Evolutionary conservation across 2,888 invertebrate genomes (phyloP).

Genomic region (Adineta ricciae): DNA sequence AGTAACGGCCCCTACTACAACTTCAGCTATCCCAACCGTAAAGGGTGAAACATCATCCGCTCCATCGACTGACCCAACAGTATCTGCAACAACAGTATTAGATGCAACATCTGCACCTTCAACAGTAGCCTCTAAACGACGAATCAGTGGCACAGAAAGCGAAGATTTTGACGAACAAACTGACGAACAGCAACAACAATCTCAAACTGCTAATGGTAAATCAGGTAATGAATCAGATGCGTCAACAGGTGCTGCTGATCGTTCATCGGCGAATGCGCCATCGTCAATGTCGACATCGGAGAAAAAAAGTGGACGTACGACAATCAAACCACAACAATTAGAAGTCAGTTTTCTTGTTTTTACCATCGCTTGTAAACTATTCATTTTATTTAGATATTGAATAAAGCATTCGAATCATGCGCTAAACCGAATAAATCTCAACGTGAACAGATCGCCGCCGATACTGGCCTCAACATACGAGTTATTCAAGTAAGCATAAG

Average conservation of each 20-base stretch:
- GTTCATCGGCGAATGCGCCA: background rate
- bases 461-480: background rate
- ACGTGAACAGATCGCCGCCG: slow-evolving; percentile 3
- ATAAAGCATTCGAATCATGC: background rate
- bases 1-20: background rate
- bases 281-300: background rate
- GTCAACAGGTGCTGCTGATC: background rate
- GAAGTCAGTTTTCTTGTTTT: background rate
- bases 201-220: background rate
- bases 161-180: background rate
- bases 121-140: background rate
- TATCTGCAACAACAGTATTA: background rate
- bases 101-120: background rate
- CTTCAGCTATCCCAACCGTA: background rate
- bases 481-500: background rate
- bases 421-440: background rate
- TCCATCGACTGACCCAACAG: background rate
- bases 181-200: background rate
- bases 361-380: background rate
- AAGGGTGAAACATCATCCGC: background rate
- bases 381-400: background rate
- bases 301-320: slow-evolving; percentile 3
- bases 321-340: slow-evolving; percentile 16
- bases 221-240: background rate
- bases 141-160: background rate